Conservation (phyloP, 2,888 invertebrate species). For the Epsilonema sp. region DNA sequence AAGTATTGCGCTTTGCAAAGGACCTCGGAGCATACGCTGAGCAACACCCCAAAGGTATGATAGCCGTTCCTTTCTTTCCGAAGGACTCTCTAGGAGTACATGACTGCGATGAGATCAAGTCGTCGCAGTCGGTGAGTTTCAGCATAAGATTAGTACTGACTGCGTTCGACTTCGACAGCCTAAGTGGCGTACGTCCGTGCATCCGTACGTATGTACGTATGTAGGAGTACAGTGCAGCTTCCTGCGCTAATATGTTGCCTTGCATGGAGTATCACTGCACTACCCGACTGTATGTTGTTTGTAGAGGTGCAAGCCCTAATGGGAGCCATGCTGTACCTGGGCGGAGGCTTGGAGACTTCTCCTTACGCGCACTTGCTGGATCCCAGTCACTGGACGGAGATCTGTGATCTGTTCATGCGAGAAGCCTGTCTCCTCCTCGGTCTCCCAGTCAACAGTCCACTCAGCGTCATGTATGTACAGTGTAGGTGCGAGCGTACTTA, state of each 20-base stretch:
- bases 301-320: conserved; percentile 60
- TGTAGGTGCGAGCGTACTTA: no score
- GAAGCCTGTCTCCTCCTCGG: conserved; percentile 79
- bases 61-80: no score
- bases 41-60: neutral
- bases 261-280: no score
- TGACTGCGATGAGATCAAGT: no score
- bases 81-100: no score
- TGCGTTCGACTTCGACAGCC: no score
- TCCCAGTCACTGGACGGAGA: conserved; percentile 58
- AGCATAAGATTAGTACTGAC: no score
- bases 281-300: conserved; percentile 17
- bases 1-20: neutral
- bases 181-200: neutral
- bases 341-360: conserved; percentile 53
- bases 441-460: conserved; percentile 65
- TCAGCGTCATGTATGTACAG: conserved; percentile 52
- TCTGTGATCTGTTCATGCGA: conserved; percentile 66
- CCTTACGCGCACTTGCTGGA: conserved; percentile 56
- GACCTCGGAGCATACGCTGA: neutral
- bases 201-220: neutral
- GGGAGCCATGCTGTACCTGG: conserved; percentile 60
- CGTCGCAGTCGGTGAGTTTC: no score
- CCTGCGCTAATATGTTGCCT: neutral
- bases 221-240: neutral